Conservation (phyloP, 1,140 invertebrate genomes). For the Littorina saxatilis region DNA sequence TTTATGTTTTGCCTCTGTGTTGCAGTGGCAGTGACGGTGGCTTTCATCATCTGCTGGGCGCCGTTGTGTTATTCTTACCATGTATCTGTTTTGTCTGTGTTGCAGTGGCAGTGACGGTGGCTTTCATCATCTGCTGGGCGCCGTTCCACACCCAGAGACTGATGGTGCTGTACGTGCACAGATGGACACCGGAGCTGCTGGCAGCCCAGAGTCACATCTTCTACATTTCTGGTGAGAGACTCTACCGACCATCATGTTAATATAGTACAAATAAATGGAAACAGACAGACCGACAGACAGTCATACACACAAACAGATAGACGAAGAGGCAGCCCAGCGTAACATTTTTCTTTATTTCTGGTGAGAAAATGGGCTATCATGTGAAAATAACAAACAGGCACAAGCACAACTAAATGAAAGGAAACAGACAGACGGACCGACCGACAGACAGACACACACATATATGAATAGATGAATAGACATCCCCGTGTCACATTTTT, state of each 20-base stretch:
- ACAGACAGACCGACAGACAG: neutral
- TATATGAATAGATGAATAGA: neutral
- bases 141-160: slow-evolving; percentile 94
- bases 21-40: slow-evolving; percentile 89
- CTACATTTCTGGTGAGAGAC: slow-evolving; percentile 64
- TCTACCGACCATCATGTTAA: neutral
- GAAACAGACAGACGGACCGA: neutral
- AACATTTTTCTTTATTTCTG: slow-evolving; percentile 68
- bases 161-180: slow-evolving; percentile 83
- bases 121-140: slow-evolving; percentile 95
- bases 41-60: slow-evolving; percentile 95
- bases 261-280: neutral
- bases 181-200: slow-evolving; percentile 61
- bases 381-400: neutral
- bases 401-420: no score
- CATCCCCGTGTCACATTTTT: no score
- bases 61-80: slow-evolving; percentile 91
- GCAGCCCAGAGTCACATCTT: slow-evolving; percentile 65
- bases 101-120: slow-evolving; percentile 92
- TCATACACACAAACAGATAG: neutral
- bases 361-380: slow-evolving; percentile 43
- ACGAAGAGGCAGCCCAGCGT: slow-evolving; percentile 57
- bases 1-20: no score
- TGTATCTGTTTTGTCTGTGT: slow-evolving; percentile 23
- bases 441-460: neutral